Base-by-base conservation (phyloP, 1,140 invertebrate genomes). In the Idris sp. region DNA sequence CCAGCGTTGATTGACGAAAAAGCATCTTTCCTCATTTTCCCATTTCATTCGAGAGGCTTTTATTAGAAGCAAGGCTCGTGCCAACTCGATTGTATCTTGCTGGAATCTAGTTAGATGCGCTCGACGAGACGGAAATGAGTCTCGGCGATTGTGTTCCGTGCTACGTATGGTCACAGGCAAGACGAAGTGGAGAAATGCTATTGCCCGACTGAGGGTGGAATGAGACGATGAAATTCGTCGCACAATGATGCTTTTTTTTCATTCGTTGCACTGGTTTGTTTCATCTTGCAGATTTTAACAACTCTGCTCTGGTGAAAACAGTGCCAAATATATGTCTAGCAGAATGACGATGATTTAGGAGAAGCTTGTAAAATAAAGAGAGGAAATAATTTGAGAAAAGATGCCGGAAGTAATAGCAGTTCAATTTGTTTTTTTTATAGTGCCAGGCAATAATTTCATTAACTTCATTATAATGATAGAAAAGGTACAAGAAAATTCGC, bases 61-160 rank as follows among this genome's bases (percentile, higher is more conserved):
- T 77, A 77, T 73, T 73, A 73, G 68, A 73, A 73, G 54, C 46
- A 28, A 58, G 68, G 64, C 68, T 77, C 74, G 74, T 77, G 74
- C 68, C 74, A 77, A 77, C 51, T 59, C 68, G 68, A 73, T 77
- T 73, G 74, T 77, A 73, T 73, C 68, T 73, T 51, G 49, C 58
- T 76, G 62, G 74, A 76, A 76, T 72, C 68, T 76, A 64, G 75
- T 77, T 77, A 77, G 64, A 69, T 49, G 75, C 69, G 64, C 65
- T 69, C 58, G 46, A 69, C 68, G 75, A 74, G 75, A 77, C 68
- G 75, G 69, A 73, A 74, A 77, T 77, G 64, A 77, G 75, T 68
- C 69, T 31, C 64, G 75, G 67, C 68, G 64, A 73, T 77, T 77
- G 75, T 74, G 65, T 65, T 67, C 62, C 74, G 58, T 65, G 46